phyloP scores from a whole-genome alignment of 2,888 invertebrate genomes.

The Epinotia nisella region DNA sequence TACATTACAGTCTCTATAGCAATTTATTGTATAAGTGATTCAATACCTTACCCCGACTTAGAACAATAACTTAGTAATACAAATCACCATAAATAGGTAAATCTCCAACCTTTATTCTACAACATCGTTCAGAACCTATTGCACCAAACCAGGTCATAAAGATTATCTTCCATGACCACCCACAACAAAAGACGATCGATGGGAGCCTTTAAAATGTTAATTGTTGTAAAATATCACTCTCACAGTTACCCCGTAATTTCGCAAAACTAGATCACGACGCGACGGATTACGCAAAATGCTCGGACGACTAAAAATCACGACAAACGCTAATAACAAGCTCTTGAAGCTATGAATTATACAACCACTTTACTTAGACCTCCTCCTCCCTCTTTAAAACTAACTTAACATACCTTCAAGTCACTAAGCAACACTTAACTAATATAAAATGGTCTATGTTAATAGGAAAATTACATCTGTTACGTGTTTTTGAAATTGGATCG shows the following conservation, averaged over 20 bases:
- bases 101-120: slow-evolving; percentile 4
- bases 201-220: slow-evolving; percentile 49
- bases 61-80: neutral
- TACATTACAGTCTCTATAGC: neutral
- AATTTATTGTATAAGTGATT: neutral
- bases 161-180: slow-evolving; percentile 40
- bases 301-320: slow-evolving; percentile 59
- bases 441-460: neutral
- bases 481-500: neutral
- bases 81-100: neutral
- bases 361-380: slow-evolving; percentile 46
- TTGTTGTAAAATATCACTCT: slow-evolving; percentile 56
- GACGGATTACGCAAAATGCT: slow-evolving; percentile 52
- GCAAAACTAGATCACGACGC: slow-evolving; percentile 60
- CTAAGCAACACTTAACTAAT: neutral
- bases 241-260: slow-evolving; percentile 51
- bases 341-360: slow-evolving; percentile 51
- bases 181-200: slow-evolving; percentile 48
- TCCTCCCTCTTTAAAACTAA: slow-evolving; percentile 12
- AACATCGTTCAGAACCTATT: slow-evolving; percentile 28
- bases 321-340: slow-evolving; percentile 56
- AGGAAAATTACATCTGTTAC: neutral
- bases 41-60: neutral
- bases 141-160: slow-evolving; percentile 33
- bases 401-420: neutral